These are phyloP conservation scores for Chlamydotis undulata DNA, from an alignment of 2,113 vertebrate genomes.

Conservation along the genomic window DNA sequence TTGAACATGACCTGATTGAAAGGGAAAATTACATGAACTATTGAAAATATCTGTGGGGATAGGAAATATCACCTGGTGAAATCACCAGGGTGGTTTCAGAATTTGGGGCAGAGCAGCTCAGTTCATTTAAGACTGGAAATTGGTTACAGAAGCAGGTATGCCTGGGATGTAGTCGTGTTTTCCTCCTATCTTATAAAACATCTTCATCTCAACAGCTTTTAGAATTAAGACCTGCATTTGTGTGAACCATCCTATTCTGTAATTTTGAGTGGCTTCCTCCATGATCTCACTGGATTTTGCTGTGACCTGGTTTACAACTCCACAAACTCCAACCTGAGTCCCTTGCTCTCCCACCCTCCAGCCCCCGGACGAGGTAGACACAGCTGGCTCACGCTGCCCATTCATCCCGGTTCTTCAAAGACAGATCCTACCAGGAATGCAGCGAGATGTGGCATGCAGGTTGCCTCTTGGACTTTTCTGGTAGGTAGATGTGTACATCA, in stretches of 20 bases:
- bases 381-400: fast-evolving
- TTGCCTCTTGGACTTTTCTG: fast-evolving
- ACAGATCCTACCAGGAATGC: neutral
- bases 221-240: neutral
- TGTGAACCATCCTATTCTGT: neutral
- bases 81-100: neutral
- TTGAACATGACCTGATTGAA: constrained; percentile 2
- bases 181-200: neutral
- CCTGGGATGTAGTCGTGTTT: neutral
- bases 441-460: neutral
- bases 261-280: neutral
- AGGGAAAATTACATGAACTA: neutral
- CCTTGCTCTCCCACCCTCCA: neutral
- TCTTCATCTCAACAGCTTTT: neutral
- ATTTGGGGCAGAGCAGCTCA: neutral
- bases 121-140: neutral
- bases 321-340: neutral
- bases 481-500: fast-evolving
- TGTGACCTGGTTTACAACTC: neutral
- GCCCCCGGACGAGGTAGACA: fast-evolving
- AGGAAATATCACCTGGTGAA: neutral
- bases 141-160: neutral
- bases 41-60: neutral
- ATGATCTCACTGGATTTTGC: neutral
- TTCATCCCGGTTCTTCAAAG: neutral